Base-by-base conservation (phyloP, 2,797 vertebrate genomes). In the Xenopus petersii region DNA sequence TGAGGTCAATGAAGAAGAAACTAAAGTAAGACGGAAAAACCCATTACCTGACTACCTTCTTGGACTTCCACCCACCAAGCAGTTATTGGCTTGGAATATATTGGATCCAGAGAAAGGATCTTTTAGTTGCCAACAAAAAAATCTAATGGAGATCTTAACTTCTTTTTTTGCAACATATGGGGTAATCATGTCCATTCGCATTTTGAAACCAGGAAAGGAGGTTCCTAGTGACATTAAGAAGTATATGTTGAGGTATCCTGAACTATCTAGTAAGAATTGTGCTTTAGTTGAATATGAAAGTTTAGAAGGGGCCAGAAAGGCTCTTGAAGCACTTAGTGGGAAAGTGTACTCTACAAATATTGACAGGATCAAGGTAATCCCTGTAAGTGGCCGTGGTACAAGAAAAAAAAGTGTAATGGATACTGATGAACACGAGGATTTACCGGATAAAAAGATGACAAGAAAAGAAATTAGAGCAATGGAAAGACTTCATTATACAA, bases 1-100 rank as follows among this genome's bases (percentile, higher is more conserved):
- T 81, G 90, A 94, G 75, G 85, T 95, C 79, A 94, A 91, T 1
- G 83, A 88, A 4, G 89, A 92, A n/a, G 84, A 88, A 60, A 94
- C 91, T 63, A 95, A 93, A 81, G 93, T 94, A 17, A 75, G 90
- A 17, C 83, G 91, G 2, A 85, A 75, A 24, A 75, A 83, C 5
- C 88, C 90, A 0, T 15, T 93, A 26, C 92, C 93, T 0, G 83
- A 89, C 2, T 80, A 88, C 77, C 88, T 95, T 62, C 85, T 93
- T 72, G 87, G 80, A 54, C 73, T 91, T 48, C 90, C 91, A 33
- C 91, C 90, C 59, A 93, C 82, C 81, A 93, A 89, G 36, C 71
- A 92, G 62, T 88, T 94, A 33, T 85, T 95, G 26, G 84, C 85
- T 64, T 93, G 91, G 91, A 89, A 93, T 82, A 75, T 91, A 65